Evolutionary conservation across 2,797 vertebrate genomes (phyloP), one percentile per base, ranked within the genome.

Genomic region (Harpagifer antarcticus): DNA sequence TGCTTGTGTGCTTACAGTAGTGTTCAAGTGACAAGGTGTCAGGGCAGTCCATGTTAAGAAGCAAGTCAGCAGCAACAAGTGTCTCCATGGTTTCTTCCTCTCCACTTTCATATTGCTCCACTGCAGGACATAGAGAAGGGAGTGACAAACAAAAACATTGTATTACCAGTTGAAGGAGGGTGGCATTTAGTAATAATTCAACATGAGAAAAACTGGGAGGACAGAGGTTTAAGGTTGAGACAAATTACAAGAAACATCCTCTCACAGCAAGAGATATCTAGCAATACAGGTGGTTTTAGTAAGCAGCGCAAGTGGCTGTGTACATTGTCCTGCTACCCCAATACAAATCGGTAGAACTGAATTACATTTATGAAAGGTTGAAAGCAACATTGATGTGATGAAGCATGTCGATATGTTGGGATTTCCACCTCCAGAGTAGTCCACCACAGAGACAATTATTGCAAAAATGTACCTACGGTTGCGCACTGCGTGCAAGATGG

Each of bases 41-140:
- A 45, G 96, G 92, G 59, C 97, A 97, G 86, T 99, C 98, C 96
- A 98, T 97, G 86, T 96, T 96, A 63, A 99, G 96, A 73, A 99
- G 94, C 0, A 96, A 97, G 86, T 98, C 96, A 10, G 97, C 96
- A 72, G 97, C 96, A 88, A 98, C 96, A 1, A 98, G 96, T 13
- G 96, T 98, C 93, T 98, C 97, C 94, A 98, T 97, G 53, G 95
- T 97, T 81, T 99, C 97, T 31, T 94, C 94, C 81, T 97, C 96
- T 63, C 94, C 97, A 86, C 95, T 96, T 68, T 97, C 96, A 93
- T 95, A 97, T 65, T 95, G 94, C 92, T 98, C 98, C 91, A 98
- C 98, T 98, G 61, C 40, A 94, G 84, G 20, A 9, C 62, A 77
- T 54, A 83, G 16, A 69, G 23, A 50, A 45, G 14, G 47, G 19